Evolutionary conservation across 2,113 vertebrate species (phyloP).

Genomic region (Nycticryphes semicollaris): DNA sequence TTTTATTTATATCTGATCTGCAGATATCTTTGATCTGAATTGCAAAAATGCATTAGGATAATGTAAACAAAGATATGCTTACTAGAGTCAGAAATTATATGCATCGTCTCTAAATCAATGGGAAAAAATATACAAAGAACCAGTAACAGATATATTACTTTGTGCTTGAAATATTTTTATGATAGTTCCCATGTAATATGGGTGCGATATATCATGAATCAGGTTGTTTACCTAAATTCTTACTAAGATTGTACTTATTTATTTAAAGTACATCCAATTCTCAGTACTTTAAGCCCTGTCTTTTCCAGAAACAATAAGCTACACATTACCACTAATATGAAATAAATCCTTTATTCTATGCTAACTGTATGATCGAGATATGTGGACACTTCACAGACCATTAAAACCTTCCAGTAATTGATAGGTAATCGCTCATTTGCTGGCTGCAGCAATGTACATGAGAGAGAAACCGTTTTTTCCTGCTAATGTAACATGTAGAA

Average conservation of each 20-base stretch:
- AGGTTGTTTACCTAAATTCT: constrained; percentile 15
- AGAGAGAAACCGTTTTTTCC: constrained; percentile 73
- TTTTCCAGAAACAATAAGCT: background rate
- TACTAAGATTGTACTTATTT: constrained; percentile 16
- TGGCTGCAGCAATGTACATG: constrained; percentile 63
- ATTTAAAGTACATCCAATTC: constrained; percentile 26
- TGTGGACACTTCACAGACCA: constrained; percentile 72
- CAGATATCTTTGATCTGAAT: constrained; percentile 50
- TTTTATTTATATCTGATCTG: constrained; percentile 57
- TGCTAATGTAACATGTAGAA: constrained; percentile 74
- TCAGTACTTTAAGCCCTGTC: constrained; percentile 7
- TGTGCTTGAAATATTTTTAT: constrained; percentile 51
- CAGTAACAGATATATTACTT: constrained; percentile 20
- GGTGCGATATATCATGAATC: background rate
- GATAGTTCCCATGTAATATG: background rate
- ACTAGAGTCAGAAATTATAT: constrained; percentile 55
- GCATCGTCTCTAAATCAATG: constrained; percentile 47
- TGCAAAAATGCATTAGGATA: constrained; percentile 40
- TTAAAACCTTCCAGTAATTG: constrained; percentile 76
- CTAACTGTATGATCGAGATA: constrained; percentile 65
- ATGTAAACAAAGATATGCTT: constrained; percentile 49
- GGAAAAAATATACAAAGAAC: constrained; percentile 40
- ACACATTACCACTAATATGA: constrained; percentile 34
- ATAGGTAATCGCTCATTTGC: constrained; percentile 77
- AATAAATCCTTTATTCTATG: constrained; percentile 65